phyloP scores from a whole-genome alignment of 2,113 vertebrate genomes.

The Potamarius usumacintae region DNA sequence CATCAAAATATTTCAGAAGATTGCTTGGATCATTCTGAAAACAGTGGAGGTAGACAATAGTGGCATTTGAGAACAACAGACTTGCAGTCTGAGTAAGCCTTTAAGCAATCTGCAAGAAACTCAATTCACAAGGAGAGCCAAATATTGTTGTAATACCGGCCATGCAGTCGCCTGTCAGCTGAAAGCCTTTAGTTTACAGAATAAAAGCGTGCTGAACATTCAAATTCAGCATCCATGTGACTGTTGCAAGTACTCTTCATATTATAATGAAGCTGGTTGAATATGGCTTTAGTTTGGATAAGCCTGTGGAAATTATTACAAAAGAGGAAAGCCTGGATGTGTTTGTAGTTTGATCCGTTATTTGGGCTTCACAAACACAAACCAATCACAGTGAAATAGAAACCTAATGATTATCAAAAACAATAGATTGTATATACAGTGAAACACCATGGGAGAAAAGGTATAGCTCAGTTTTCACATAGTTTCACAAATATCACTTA shows the following conservation, averaged over 20 bases:
- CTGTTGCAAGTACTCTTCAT: neutral
- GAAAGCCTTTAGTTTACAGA: neutral
- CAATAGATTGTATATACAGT: neutral
- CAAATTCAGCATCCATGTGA: neutral
- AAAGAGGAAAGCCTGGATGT: neutral
- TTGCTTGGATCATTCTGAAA: constrained; percentile 14
- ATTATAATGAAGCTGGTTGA: neutral
- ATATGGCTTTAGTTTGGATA: neutral
- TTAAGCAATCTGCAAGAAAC: neutral
- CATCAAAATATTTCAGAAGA: neutral
- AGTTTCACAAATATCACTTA: neutral
- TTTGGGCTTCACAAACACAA: neutral
- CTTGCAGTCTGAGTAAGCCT: neutral
- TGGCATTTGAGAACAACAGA: neutral
- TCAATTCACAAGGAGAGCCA: neutral
- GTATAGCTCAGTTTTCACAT: neutral
- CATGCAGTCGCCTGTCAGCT: neutral
- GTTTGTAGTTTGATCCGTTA: neutral
- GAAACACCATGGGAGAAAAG: neutral
- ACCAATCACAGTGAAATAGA: neutral
- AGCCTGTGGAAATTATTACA: neutral
- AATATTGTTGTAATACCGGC: neutral
- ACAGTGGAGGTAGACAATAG: neutral
- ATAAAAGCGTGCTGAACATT: neutral
- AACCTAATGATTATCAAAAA: neutral